These are phyloP conservation scores for Sminthurides aquaticus DNA, from an alignment of 2,888 invertebrate genomes.

Conservation along the genomic window DNA sequence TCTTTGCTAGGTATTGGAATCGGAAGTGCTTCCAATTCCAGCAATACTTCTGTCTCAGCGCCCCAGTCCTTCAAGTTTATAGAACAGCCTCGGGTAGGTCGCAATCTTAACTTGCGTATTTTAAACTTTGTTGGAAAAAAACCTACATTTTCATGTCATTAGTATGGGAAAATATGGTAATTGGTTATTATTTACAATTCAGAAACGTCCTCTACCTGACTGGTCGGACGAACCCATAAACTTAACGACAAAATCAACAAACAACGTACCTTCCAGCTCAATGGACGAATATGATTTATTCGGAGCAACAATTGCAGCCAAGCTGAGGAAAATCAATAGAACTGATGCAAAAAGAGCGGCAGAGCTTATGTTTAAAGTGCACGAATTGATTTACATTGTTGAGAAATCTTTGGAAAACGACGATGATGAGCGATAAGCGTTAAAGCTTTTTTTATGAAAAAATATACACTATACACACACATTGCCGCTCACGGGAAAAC, in stretches of 20 bases:
- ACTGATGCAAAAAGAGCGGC: neutral
- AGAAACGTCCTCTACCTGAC: neutral
- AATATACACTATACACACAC: too few species aligned
- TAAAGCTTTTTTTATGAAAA: too few species aligned
- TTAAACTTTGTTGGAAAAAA: too few species aligned
- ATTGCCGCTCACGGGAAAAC: too few species aligned
- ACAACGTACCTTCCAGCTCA: neutral
- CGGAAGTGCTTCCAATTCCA: neutral
- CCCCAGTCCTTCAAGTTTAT: neutral
- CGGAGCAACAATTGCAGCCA: conserved; percentile 4
- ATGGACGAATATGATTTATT: conserved; percentile 8
- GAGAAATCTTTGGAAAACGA: neutral
- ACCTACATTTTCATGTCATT: too few species aligned
- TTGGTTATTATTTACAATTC: too few species aligned
- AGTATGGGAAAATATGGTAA: too few species aligned
- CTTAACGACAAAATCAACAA: neutral
- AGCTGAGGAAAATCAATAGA: neutral
- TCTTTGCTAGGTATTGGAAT: neutral
- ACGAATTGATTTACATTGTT: neutral
- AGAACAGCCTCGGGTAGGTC: neutral
- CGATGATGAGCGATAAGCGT: too few species aligned
- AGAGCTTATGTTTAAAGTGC: conserved; percentile 5
- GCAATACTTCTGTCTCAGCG: neutral
- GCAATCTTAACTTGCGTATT: too few species aligned
- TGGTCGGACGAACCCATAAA: neutral